These are phyloP conservation scores for Falco peregrinus DNA, from an alignment of 2,797 vertebrate species.

Conservation along the genomic window DNA sequence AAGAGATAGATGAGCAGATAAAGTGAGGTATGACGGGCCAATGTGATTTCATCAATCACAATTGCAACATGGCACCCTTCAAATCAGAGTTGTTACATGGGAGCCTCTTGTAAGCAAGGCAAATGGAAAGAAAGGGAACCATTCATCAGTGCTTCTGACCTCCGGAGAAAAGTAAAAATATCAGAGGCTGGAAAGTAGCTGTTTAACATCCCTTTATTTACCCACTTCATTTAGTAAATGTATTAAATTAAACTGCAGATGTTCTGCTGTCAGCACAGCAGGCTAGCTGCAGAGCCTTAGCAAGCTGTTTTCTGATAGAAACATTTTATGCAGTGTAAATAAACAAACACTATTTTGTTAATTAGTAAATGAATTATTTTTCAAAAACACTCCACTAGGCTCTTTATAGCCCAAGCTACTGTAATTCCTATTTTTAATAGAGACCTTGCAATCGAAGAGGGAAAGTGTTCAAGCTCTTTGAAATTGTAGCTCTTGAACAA, in stretches of 20 bases:
- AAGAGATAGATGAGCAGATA: conserved; percentile 32
- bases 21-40: neutral
- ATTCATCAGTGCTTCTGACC: conserved; percentile 52
- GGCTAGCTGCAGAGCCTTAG: conserved; percentile 49
- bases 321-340: conserved; percentile 78
- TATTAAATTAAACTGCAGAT: conserved; percentile 82
- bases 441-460: neutral
- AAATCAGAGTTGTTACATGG: neutral
- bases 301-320: conserved; percentile 74
- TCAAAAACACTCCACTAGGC: conserved; percentile 71
- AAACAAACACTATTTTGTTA: conserved; percentile 78
- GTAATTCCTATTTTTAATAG: conserved; percentile 70
- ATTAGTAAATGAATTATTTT: conserved; percentile 81
- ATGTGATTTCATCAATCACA: conserved; percentile 22
- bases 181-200: conserved; percentile 62
- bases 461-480: neutral
- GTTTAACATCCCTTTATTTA: conserved; percentile 73
- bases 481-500: conserved; percentile 24
- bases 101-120: neutral
- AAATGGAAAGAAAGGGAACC: neutral
- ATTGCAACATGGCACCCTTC: neutral
- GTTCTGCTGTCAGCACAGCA: conserved; percentile 73
- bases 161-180: conserved; percentile 57
- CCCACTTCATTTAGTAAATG: conserved; percentile 74
- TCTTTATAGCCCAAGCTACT: conserved; percentile 48